Percentiles rank a stretch among this genome's conserved stretches.
Evolutionary conservation across 1,140 invertebrate species (phyloP).

Genomic region (Dufourea novaeangliae): DNA sequence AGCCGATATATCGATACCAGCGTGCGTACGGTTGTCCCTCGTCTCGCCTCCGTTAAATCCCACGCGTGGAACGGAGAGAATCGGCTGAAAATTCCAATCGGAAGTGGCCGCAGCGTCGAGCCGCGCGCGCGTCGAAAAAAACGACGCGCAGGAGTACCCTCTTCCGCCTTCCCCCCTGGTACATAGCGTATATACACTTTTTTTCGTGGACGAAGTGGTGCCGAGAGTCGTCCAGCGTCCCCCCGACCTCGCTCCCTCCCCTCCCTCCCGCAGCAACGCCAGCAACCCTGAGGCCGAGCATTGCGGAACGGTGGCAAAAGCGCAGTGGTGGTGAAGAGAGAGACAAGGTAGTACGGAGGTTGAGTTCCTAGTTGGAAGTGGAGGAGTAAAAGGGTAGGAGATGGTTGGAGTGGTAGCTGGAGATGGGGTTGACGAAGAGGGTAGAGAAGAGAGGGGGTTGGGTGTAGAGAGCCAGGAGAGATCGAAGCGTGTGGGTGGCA

Average conservation of each 20-base stretch:
- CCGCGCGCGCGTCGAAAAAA: conserved; percentile 37
- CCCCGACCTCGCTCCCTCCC: neutral
- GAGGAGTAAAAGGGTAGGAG: conserved; percentile 41
- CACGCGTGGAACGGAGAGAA: neutral
- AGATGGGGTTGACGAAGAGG: conserved; percentile 37
- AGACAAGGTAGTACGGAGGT: conserved; percentile 54
- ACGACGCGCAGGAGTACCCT: conserved; percentile 33
- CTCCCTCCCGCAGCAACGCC: conserved; percentile 8
- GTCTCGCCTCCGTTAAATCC: too few species aligned
- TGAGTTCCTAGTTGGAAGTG: conserved; percentile 49
- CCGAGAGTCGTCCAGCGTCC: conserved; percentile 59
- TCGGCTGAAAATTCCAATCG: conserved; percentile 43
- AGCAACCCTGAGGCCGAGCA: conserved; percentile 58
- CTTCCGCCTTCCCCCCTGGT: neutral
- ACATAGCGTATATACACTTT: conserved; percentile 51
- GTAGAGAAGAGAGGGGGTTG: neutral
- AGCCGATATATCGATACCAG: conserved; percentile 39
- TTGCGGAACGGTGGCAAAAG: conserved; percentile 66
- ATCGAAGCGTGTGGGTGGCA: conserved; percentile 67
- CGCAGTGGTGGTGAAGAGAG: conserved; percentile 60
- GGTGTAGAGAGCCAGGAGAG: conserved; percentile 21
- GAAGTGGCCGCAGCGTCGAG: conserved; percentile 22
- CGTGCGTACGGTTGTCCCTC: neutral
- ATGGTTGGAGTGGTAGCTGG: conserved; percentile 46
- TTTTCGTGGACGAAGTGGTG: conserved; percentile 55